These are phyloP conservation scores for Lophotis ruficrista DNA, from an alignment of 2,113 vertebrate species.

Conservation along the genomic window DNA sequence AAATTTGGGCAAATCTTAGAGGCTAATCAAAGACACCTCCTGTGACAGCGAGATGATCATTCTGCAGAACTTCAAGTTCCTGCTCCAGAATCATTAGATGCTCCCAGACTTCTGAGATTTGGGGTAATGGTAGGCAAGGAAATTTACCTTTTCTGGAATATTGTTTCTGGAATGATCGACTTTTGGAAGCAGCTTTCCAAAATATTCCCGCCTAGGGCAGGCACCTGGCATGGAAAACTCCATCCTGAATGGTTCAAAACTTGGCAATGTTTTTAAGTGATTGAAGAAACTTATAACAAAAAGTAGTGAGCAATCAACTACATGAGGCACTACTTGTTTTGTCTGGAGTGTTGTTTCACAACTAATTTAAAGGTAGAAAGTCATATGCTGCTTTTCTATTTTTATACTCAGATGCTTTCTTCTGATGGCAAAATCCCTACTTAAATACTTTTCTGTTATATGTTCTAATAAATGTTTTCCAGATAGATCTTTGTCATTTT, in stretches of 20 bases:
- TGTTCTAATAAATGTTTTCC: not conserved
- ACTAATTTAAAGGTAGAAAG: not conserved
- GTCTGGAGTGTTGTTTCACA: not conserved
- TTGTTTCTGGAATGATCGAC: not conserved
- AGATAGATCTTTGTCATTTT: not conserved
- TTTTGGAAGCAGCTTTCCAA: conserved; percentile 18
- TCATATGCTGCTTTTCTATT: not conserved
- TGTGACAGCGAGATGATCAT: not conserved
- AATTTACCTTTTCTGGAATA: not conserved
- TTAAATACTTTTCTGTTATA: not conserved
- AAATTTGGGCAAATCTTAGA: conserved; percentile 39
- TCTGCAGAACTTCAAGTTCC: not conserved
- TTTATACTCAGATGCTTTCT: not conserved
- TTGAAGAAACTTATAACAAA: not conserved
- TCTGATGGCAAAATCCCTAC: not conserved
- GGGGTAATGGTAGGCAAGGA: not conserved
- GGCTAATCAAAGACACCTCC: not conserved
- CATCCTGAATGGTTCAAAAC: not conserved
- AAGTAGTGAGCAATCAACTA: not conserved
- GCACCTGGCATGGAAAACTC: conserved; percentile 5
- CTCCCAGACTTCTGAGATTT: not conserved
- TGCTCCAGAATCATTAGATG: not conserved
- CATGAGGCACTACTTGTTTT: not conserved
- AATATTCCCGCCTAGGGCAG: not conserved
- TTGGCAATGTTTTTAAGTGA: not conserved